Conservation (phyloP, 2,888 invertebrate genomes). For the Lithophane semibrunnea region DNA sequence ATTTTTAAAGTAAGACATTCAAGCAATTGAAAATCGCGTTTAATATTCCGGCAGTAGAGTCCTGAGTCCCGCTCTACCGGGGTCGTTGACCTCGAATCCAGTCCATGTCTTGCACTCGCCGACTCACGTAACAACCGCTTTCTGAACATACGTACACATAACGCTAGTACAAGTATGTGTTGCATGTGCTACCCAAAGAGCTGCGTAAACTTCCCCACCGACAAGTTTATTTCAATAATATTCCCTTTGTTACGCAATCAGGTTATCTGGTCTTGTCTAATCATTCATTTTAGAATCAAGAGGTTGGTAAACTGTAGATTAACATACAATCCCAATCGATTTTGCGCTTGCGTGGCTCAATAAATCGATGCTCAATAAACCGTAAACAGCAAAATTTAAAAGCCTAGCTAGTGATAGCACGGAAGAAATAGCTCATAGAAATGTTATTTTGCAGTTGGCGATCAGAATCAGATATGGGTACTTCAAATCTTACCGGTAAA, state of each 20-base stretch:
- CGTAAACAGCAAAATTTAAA: constrained; percentile 17
- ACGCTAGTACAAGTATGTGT: constrained; percentile 65
- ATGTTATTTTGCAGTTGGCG: constrained; percentile 29
- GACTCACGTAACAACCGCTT: constrained; percentile 87
- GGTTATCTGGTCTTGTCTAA: constrained; percentile 21
- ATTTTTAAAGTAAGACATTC: constrained; percentile 54
- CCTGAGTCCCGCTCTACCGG: constrained; percentile 87
- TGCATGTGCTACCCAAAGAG: constrained; percentile 56
- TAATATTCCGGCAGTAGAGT: constrained; percentile 86
- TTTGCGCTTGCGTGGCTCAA: constrained; percentile 35
- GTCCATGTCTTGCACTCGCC: constrained; percentile 88
- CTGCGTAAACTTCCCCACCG: constrained; percentile 47
- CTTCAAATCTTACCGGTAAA: constrained; percentile 44
- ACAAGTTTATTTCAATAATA: constrained; percentile 42
- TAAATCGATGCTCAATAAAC: constrained; percentile 37
- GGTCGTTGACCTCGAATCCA: constrained; percentile 88
- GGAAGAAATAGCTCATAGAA: constrained; percentile 43
- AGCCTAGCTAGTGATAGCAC: constrained; percentile 12
- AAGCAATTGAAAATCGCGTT: constrained; percentile 69
- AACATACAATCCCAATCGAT: constrained; percentile 56
- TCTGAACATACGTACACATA: constrained; percentile 76
- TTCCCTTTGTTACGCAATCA: constrained; percentile 20
- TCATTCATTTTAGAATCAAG: constrained; percentile 15
- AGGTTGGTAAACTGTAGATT: constrained; percentile 44
- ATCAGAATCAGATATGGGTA: constrained; percentile 37